Percentiles rank a stretch among this genome's conserved stretches.
Evolutionary conservation across 2,797 vertebrate genomes (phyloP).

Genomic region (Helarctos malayanus): DNA sequence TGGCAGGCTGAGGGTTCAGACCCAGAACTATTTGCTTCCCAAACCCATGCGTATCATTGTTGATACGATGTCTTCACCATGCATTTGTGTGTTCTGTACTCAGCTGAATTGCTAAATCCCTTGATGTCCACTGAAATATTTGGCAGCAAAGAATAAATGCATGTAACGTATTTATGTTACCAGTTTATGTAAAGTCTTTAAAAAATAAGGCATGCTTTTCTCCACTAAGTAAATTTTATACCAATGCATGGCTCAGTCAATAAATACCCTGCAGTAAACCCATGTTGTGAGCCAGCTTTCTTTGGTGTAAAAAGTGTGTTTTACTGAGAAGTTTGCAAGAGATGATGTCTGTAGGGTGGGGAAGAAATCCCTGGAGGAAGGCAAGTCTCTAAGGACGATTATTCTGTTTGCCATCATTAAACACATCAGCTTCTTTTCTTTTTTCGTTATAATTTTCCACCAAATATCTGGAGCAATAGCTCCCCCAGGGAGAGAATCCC

Average conservation of each 20-base stretch:
- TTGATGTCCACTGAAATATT: background rate
- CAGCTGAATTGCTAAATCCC: background rate
- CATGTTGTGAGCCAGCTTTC: background rate
- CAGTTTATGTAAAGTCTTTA: conserved; percentile 46
- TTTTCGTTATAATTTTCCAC: conserved; percentile 66
- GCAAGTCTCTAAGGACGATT: background rate
- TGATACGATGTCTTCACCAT: fast-evolving
- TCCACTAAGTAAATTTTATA: conserved; percentile 54
- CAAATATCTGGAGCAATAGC: background rate
- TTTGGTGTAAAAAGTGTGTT: background rate
- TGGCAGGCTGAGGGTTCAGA: background rate
- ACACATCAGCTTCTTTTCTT: conserved; percentile 27
- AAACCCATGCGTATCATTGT: background rate
- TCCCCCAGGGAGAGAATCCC: background rate
- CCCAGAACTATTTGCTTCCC: background rate
- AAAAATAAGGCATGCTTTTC: background rate
- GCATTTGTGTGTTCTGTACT: background rate
- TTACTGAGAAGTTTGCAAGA: background rate
- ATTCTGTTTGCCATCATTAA: conserved; percentile 13
- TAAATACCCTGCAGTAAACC: background rate
- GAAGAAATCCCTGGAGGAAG: background rate
- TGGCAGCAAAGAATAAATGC: background rate
- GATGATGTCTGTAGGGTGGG: background rate
- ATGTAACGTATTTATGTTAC: background rate
- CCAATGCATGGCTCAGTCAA: conserved; percentile 66